Evolutionary conservation across 2,113 vertebrate species (phyloP).

Genomic region (Silurus asotus): DNA sequence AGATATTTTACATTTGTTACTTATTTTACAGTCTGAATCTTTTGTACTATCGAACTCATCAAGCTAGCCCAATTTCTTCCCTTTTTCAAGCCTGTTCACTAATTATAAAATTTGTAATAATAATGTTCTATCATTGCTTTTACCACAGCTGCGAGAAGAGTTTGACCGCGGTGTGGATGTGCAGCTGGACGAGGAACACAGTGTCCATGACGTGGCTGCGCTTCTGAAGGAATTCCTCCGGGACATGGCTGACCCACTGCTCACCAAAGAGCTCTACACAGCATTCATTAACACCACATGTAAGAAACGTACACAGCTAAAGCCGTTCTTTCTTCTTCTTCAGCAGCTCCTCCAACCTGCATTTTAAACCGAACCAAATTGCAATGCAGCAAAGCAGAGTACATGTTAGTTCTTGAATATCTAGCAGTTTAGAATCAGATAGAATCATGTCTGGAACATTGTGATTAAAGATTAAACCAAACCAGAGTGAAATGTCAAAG

Average conservation of each 20-base stretch:
- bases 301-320: conserved; percentile 63
- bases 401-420: not conserved
- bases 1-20: not conserved
- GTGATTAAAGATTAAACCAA: not conserved
- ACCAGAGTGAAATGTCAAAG: not conserved
- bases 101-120: not conserved
- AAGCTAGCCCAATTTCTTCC: not conserved
- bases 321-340: not conserved
- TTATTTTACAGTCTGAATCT: not conserved
- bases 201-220: conserved; percentile 92
- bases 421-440: not conserved
- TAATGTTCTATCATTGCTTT: conserved; percentile 55
- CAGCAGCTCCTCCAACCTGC: not conserved
- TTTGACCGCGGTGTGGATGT: conserved; percentile 92
- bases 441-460: not conserved
- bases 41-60: not conserved
- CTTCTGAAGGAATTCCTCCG: conserved; percentile 95
- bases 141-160: conserved; percentile 84
- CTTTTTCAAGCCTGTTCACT: no score
- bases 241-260: conserved; percentile 93
- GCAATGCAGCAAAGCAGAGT: not conserved
- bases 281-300: conserved; percentile 92
- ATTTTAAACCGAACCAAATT: not conserved
- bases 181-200: conserved; percentile 86
- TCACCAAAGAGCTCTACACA: conserved; percentile 93